phyloP scores from a whole-genome alignment of 2,113 vertebrate species.

The Myocastor coypus region DNA sequence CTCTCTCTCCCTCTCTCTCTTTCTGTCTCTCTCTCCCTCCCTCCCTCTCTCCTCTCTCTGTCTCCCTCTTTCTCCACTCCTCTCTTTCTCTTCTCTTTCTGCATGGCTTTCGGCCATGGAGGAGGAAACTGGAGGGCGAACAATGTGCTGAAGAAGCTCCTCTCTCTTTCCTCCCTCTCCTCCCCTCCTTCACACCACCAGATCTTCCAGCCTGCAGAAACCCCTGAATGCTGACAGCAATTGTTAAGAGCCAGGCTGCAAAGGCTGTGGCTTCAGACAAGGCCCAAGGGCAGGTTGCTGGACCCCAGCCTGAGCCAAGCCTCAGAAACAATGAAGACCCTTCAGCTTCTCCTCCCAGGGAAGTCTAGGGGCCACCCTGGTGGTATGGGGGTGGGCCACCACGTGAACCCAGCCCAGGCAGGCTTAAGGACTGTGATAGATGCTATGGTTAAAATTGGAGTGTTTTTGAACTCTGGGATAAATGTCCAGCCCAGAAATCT shows the following conservation, averaged over 20 bases:
- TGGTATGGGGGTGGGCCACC: background rate
- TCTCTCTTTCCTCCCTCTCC: background rate
- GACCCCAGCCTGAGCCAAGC: background rate
- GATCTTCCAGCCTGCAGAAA: constrained; percentile 5
- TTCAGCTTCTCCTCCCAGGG: constrained; percentile 3
- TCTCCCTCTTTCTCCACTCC: too few species aligned
- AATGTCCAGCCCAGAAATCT: background rate
- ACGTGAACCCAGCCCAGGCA: background rate
- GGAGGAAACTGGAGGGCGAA: background rate
- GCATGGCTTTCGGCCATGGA: background rate
- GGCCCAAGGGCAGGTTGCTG: constrained; percentile 29
- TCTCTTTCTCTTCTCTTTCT: too few species aligned
- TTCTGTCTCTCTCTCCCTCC: too few species aligned
- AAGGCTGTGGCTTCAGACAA: background rate
- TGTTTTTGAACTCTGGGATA: constrained; percentile 25
- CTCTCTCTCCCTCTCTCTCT: too few species aligned
- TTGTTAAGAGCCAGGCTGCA: background rate
- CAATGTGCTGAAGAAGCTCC: background rate
- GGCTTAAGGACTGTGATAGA: background rate
- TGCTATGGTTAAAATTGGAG: background rate
- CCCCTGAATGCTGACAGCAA: background rate
- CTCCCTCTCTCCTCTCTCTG: too few species aligned
- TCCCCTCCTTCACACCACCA: background rate
- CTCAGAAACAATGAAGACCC: constrained; percentile 30
- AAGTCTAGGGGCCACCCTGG: background rate